Evolutionary conservation across 1,140 invertebrate genomes (phyloP), one percentile per base, ranked within the genome.

Genomic region (Ceratina japonica): DNA sequence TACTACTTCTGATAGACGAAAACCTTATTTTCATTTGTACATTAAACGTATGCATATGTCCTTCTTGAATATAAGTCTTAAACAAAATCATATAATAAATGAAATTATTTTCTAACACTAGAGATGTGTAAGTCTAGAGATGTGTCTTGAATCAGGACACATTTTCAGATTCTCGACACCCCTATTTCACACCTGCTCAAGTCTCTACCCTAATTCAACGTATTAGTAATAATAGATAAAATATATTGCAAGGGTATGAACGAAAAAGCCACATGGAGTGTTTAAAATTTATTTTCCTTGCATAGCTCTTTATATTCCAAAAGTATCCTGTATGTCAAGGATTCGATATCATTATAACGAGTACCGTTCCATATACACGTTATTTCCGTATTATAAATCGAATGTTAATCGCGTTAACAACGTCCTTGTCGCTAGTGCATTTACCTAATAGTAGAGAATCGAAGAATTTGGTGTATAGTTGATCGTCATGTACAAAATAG

Each of bases 401-500:
- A 31, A 13, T 8, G 18, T 51, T 24, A 59, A 18, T 44, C 18
- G 22, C 20, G 69, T 52, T 64, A 51, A 64, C 7, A 20, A 12
- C 18, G 27, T 64, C 70, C 1, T 52, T 56, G 37, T 83, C 56
- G 75, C 65, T 44, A 70, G 58, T 58, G 61, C 49, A 81, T 44
- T 70, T 56, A 75, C 68, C 44, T 82, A 82, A 75, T 80, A 75
- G 72, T 61, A 72, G 75, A 72, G 62, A 72, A 76, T 58, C 76
- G 80, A 83, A 80, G 49, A 13, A 61, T 63, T 72, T 76, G n/a
- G 10, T 63, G 24, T 80, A 51, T 72, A 56, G 18, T 71, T 79
- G 22, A 27, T 69, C 27, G 49, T 54, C 80, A 76, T 83, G 37
- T 83, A 84, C 78, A 84, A 84, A 84, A 73, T 72, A 76, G 64